Base-by-base conservation (phyloP, 1,140 invertebrate genomes). In the Hesperophylax magnus region DNA sequence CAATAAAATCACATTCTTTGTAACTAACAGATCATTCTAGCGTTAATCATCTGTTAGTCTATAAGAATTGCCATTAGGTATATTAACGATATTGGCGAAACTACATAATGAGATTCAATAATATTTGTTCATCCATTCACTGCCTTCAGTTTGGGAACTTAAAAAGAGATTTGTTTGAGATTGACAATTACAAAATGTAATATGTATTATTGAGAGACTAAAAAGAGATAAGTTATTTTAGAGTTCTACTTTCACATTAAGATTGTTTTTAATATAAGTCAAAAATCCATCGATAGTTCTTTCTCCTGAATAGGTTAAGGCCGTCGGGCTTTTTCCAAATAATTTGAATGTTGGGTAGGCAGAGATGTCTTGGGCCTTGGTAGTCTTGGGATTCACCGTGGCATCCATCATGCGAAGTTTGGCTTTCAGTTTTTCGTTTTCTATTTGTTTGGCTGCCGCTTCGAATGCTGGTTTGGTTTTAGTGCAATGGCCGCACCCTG, bases 401-500 rank as follows among this genome's bases (percentile, higher is more conserved):
- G 94, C 95, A 87, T 95, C 94, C 7, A 95, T 88, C 67, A 93
- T 92, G 24, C 91, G 93, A 86, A 94, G 91, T 65, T 90, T 89
- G 20, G 93, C 89, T 88, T 91, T 86, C 0, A 88, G 84, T 71
- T 91, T 88, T 80, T 92, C 81, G 82, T 85, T 86, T 76, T 91
- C 91, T 81, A 94, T 89, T 72, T 91, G 88, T 75, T 90, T 90
- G 60, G 94, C 94, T 20, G 93, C 94, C 61, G 88, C 85, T 58
- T 88, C 89, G 85, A 92, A 94, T 81, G 94, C 92, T 22, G 94
- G 94, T 87, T 95, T 95, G 69, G 94, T 92, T 85, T 91, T 92
- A 85, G 94, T 95, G 85, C 95, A 95, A 86, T 95, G 93, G 8
- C 94, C 94, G 90, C 94, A 95, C 94, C 94, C 93, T 94, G 84